Evolutionary conservation across 2,797 vertebrate genomes (phyloP).

Genomic region (Acomys russatus): DNA sequence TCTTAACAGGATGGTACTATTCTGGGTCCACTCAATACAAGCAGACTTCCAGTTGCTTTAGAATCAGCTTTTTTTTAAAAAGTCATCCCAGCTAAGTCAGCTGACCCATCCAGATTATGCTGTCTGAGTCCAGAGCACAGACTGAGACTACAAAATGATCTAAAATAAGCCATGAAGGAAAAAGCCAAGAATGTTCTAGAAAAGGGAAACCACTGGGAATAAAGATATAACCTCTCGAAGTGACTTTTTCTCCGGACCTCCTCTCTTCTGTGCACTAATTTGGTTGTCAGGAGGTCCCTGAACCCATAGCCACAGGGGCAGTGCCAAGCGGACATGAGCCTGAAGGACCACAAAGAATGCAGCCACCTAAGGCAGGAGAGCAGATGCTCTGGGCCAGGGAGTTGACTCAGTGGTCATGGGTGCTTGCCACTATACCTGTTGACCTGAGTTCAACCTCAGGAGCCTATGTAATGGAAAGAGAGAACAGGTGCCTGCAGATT

Average conservation of each 20-base stretch:
- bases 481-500: no score
- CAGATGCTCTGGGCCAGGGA: neutral
- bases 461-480: neutral
- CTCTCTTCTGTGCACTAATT: neutral
- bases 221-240: neutral
- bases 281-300: neutral
- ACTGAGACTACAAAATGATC: constrained; percentile 42
- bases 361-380: neutral
- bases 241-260: neutral
- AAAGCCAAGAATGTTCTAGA: constrained; percentile 60
- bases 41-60: neutral
- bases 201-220: constrained; percentile 23
- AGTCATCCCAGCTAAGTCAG: neutral
- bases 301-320: neutral
- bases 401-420: neutral
- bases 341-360: neutral
- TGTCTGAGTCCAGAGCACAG: neutral
- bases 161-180: neutral
- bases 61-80: no score
- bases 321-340: neutral
- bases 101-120: neutral
- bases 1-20: neutral
- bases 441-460: neutral
- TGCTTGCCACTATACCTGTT: neutral
- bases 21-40: neutral